Conservation (phyloP, 2,113 vertebrate species). For the Choloepus hoffmanni region DNA sequence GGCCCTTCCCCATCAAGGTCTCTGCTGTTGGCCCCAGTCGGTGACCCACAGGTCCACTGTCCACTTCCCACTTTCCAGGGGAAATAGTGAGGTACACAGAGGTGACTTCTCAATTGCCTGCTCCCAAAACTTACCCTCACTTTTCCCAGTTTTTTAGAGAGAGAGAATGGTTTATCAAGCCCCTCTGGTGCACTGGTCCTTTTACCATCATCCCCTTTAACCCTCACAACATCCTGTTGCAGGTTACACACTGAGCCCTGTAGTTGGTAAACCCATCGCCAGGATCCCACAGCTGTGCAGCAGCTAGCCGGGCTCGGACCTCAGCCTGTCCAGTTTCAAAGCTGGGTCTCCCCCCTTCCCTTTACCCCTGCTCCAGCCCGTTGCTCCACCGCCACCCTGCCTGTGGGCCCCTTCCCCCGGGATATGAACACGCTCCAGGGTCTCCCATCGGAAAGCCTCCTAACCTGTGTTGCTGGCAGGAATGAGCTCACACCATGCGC, state of each 20-base stretch:
- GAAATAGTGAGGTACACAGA: not conserved
- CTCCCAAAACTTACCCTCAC: not conserved
- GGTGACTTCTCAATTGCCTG: not conserved
- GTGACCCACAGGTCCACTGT: not conserved
- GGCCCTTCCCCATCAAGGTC: not conserved
- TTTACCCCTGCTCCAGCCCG: not conserved
- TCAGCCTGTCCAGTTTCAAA: not conserved
- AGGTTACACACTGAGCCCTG: not conserved
- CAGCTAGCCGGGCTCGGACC: not conserved
- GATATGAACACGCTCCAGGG: not conserved
- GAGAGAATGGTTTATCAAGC: not conserved
- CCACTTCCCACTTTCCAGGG: not conserved
- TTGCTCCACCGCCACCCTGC: not conserved
- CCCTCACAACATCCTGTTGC: not conserved
- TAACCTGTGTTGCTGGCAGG: not conserved
- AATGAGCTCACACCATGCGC: accelerated
- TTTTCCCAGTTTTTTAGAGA: not conserved
- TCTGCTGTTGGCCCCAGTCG: not conserved
- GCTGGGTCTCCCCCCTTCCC: not conserved
- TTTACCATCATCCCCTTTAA: not conserved
- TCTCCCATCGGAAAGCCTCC: not conserved
- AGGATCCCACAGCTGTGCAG: not conserved
- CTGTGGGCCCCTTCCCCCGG: not conserved
- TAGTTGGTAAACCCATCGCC: not conserved
- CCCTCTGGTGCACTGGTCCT: not conserved